A percentile compares a stretch with the other conserved stretches of the same genome.
phyloP scores from a whole-genome alignment of 1,140 invertebrate species.

The Diachasma alloeum region DNA sequence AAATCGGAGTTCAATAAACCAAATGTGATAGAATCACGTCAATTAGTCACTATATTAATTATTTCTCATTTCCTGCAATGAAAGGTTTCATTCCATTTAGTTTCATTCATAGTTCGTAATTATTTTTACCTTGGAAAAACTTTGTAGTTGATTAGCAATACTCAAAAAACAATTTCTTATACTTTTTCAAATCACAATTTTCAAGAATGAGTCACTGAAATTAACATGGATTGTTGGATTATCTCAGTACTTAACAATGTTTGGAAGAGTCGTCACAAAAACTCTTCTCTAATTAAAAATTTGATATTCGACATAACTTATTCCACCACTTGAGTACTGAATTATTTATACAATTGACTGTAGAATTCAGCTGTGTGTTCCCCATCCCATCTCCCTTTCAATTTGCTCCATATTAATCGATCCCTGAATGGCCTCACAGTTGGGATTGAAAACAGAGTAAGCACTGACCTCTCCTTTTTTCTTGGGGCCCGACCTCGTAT shows the following conservation, averaged over 20 bases:
- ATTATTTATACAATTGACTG: background rate
- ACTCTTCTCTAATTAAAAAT: background rate
- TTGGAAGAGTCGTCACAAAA: no score
- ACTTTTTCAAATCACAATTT: background rate
- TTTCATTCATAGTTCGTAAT: no score
- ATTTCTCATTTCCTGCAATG: no score
- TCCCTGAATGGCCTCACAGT: slow-evolving; percentile 91
- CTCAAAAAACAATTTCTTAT: background rate
- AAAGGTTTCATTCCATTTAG: no score
- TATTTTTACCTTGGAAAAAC: no score
- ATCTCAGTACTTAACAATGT: no score
- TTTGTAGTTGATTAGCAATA: no score
- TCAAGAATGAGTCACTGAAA: background rate
- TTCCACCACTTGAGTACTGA: background rate
- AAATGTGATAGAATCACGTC: background rate
- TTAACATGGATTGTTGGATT: background rate
- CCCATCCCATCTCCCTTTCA: slow-evolving; percentile 77
- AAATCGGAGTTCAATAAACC: background rate
- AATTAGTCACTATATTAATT: background rate
- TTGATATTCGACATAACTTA: background rate
- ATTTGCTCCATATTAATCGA: slow-evolving; percentile 95
- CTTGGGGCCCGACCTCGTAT: slow-evolving; percentile 79
- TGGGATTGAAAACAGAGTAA: slow-evolving; percentile 97
- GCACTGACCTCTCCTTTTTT: slow-evolving; percentile 85
- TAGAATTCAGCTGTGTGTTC: background rate